phyloP scores from a whole-genome alignment of 2,888 invertebrate genomes.

The Alsophila aescularia region DNA sequence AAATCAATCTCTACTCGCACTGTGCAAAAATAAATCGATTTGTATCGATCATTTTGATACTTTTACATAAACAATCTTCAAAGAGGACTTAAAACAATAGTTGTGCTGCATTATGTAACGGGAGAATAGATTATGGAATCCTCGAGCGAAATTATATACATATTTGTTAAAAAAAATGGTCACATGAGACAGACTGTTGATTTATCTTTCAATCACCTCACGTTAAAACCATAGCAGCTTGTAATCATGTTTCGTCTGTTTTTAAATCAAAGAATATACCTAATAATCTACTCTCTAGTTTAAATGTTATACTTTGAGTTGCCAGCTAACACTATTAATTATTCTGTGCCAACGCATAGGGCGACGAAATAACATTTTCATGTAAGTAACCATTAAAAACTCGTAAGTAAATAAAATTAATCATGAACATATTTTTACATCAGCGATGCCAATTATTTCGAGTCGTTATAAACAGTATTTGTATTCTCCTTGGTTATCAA shows the following conservation, averaged over 20 bases:
- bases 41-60: conserved; percentile 14
- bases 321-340: no score
- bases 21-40: neutral
- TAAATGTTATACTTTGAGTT: no score
- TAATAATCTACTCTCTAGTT: no score
- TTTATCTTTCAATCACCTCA: no score
- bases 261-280: no score
- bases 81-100: neutral
- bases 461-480: conserved; percentile 37
- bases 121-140: no score
- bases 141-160: no score
- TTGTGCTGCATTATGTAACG: neutral
- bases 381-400: conserved; percentile 10
- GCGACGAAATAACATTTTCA: conserved; percentile 19
- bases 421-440: conserved; percentile 5
- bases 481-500: no score
- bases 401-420: conserved; percentile 11
- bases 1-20: conserved; percentile 9
- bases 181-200: no score
- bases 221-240: no score
- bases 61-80: neutral
- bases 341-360: neutral
- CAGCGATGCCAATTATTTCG: conserved; percentile 6
- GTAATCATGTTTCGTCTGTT: no score
- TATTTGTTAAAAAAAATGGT: no score